Evolutionary conservation across 2,113 vertebrate genomes (phyloP).

Genomic region (Spheniscus mendiculus): DNA sequence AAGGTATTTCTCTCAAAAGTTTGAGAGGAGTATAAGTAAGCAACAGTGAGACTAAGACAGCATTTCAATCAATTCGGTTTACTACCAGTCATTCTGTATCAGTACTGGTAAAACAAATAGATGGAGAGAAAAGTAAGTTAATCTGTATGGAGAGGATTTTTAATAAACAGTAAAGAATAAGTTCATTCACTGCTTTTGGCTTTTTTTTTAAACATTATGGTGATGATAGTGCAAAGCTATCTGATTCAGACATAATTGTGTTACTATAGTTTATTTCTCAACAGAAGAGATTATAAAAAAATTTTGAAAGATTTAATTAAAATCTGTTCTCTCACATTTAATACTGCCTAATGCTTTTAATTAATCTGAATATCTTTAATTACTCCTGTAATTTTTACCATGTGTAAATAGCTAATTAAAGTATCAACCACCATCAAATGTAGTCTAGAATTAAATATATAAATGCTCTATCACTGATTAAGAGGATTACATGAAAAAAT

Average conservation of each 20-base stretch:
- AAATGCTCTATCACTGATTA: constrained; percentile 50
- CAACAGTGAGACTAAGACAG: neutral
- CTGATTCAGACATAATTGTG: constrained; percentile 30
- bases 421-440: constrained; percentile 61
- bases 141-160: neutral
- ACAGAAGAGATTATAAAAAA: constrained; percentile 36
- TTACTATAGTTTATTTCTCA: constrained; percentile 30
- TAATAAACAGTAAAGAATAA: neutral
- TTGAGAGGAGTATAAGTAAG: neutral
- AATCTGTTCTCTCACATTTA: constrained; percentile 69
- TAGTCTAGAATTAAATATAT: constrained; percentile 65
- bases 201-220: neutral
- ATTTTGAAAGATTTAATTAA: constrained; percentile 70
- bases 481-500: constrained; percentile 59
- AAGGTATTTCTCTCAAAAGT: neutral
- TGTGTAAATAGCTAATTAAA: constrained; percentile 76
- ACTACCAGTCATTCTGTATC: neutral
- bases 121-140: neutral
- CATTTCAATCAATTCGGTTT: neutral
- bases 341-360: constrained; percentile 73
- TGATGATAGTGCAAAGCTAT: neutral
- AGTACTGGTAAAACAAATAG: neutral
- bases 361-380: constrained; percentile 73
- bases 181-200: neutral
- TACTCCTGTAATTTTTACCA: constrained; percentile 71